Percentiles rank a stretch among this genome's conserved stretches.
Conservation (phyloP, 2,797 vertebrate species). For the Austrolebias charrua region DNA sequence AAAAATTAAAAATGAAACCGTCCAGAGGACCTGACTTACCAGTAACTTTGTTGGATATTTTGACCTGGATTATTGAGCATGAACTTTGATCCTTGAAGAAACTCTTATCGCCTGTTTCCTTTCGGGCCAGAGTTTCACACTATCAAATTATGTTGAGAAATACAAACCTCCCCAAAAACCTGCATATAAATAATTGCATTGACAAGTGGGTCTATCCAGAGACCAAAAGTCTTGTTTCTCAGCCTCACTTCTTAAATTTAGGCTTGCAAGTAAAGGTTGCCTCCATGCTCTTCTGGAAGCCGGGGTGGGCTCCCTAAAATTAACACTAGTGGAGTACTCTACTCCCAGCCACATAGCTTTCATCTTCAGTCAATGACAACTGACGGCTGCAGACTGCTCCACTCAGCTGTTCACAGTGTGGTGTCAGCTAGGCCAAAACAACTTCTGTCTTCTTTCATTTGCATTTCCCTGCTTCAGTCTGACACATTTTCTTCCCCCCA, state of each 20-base stretch:
- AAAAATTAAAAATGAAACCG: too few relatives aligned
- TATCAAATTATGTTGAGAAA: too few relatives aligned
- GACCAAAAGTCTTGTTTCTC: constrained; percentile 51
- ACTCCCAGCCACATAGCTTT: constrained; percentile 77
- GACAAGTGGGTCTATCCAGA: constrained; percentile 29
- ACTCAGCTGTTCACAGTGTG: constrained; percentile 80
- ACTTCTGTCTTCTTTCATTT: constrained; percentile 42
- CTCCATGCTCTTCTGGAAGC: constrained; percentile 56
- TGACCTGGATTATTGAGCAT: too few relatives aligned
- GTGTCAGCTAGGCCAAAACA: constrained; percentile 60
- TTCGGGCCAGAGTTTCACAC: too few relatives aligned
- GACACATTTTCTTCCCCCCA: constrained; percentile 6
- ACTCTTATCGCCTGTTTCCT: too few relatives aligned
- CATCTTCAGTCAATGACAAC: constrained; percentile 78
- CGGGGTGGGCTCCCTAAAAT: constrained; percentile 80
- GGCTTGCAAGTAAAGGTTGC: constrained; percentile 60
- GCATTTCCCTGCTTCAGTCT: constrained; percentile 22
- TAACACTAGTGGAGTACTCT: constrained; percentile 72
- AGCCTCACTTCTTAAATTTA: constrained; percentile 68
- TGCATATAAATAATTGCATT: not conserved
- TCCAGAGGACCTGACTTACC: too few relatives aligned
- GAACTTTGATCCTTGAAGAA: too few relatives aligned
- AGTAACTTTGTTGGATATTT: too few relatives aligned
- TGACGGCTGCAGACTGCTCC: constrained; percentile 69
- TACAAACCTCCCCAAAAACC: not conserved